Evolutionary conservation across 2,113 vertebrate genomes (phyloP).

Genomic region (Prunella fulvescens): DNA sequence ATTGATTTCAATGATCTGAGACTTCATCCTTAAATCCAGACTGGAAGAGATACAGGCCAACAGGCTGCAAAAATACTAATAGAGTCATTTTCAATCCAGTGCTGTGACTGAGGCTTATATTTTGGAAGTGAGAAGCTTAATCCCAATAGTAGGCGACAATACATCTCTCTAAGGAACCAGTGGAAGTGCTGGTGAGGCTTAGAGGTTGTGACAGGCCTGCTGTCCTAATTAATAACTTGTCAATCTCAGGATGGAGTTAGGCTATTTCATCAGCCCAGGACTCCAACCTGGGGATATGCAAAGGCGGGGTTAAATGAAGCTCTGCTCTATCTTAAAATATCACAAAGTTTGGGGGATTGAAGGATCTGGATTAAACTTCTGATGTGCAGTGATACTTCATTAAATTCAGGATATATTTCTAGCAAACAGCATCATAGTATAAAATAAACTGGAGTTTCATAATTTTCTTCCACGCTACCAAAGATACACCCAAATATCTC

Average conservation of each 20-base stretch:
- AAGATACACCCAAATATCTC: not conserved
- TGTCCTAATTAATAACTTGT: conserved; percentile 59
- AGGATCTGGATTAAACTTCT: not conserved
- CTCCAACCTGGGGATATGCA: not conserved
- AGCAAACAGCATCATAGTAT: not conserved
- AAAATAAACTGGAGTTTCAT: not conserved
- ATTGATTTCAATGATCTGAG: not conserved
- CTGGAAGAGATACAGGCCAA: not conserved
- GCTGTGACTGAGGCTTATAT: not conserved
- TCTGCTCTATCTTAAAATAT: conserved; percentile 3
- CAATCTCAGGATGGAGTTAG: conserved; percentile 39
- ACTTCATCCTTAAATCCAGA: not conserved
- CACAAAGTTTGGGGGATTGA: not conserved
- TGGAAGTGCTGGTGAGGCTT: conserved; percentile 23
- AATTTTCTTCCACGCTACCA: not conserved
- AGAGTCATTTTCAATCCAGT: conserved; percentile 6
- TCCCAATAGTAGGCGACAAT: conserved; percentile 33
- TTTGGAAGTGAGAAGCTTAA: conserved; percentile 38
- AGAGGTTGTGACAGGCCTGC: conserved; percentile 60
- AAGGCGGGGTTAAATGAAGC: not conserved
- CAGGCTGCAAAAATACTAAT: not conserved
- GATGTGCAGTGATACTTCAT: not conserved
- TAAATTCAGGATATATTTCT: not conserved
- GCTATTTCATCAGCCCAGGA: not conserved
- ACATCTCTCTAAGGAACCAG: conserved; percentile 33